Evolutionary conservation across 2,113 vertebrate species (phyloP).

Genomic region (Pandion haliaetus): DNA sequence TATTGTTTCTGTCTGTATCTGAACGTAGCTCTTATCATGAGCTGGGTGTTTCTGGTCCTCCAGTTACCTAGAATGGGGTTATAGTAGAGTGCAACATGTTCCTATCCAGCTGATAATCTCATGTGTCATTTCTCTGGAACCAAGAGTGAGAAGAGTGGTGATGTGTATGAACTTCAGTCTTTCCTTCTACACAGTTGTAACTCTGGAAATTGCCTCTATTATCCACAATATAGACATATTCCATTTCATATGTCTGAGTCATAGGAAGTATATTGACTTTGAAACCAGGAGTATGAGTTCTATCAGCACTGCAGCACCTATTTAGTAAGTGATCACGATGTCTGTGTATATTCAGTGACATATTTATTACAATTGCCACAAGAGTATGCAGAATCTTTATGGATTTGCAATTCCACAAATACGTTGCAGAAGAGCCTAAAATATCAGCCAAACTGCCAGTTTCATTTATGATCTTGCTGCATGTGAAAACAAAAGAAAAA

Average conservation of each 20-base stretch:
- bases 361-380: not conserved
- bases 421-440: not conserved
- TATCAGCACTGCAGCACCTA: not conserved
- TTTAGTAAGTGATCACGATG: not conserved
- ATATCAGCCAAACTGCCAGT: not conserved
- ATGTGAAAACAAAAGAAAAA: not conserved
- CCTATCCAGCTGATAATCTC: not conserved
- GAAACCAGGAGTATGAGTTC: not conserved
- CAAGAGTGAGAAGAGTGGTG: not conserved
- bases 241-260: not conserved
- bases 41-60: not conserved
- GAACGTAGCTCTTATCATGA: not conserved
- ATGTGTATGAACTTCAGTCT: not conserved
- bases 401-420: not conserved
- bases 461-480: not conserved
- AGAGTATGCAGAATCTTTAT: not conserved
- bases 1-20: not conserved
- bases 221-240: not conserved
- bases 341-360: not conserved
- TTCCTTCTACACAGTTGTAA: not conserved
- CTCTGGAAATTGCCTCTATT: not conserved
- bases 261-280: not conserved
- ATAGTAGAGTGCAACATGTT: not conserved
- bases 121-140: not conserved
- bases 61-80: not conserved